Conservation (phyloP, 2,113 vertebrate species). For the Upupa epops region DNA sequence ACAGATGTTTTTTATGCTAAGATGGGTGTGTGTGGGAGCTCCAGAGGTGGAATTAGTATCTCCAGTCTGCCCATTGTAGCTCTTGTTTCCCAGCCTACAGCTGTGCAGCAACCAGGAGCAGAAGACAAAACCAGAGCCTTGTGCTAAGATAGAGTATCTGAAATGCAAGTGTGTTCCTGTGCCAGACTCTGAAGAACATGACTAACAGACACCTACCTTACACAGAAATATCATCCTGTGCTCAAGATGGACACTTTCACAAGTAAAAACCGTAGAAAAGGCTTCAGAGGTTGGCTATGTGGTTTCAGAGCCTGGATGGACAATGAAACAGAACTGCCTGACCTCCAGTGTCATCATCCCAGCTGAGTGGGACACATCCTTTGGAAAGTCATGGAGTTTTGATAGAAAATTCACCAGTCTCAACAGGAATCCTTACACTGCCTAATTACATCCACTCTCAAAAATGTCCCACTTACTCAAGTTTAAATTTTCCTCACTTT, state of each 20-base stretch:
- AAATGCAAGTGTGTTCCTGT: background rate
- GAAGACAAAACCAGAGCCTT: background rate
- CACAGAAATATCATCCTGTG: background rate
- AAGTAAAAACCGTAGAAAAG: background rate
- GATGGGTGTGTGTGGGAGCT: background rate
- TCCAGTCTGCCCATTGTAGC: background rate
- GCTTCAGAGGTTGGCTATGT: background rate
- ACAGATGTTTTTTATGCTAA: background rate
- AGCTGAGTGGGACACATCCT: accelerated
- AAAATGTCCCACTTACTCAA: background rate
- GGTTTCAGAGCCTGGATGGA: background rate
- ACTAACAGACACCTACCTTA: background rate
- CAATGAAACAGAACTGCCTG: background rate
- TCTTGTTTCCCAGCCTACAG: background rate
- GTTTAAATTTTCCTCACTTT: background rate
- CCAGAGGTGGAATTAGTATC: background rate
- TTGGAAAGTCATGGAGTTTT: background rate
- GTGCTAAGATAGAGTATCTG: background rate
- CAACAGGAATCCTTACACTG: background rate
- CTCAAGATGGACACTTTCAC: background rate
- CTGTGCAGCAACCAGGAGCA: background rate
- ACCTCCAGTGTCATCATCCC: background rate
- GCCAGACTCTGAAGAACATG: background rate
- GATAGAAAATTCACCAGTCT: background rate
- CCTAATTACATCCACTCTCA: background rate